phyloP scores from a whole-genome alignment of 2,797 vertebrate species.

The Pantherophis alleghaniensis region DNA sequence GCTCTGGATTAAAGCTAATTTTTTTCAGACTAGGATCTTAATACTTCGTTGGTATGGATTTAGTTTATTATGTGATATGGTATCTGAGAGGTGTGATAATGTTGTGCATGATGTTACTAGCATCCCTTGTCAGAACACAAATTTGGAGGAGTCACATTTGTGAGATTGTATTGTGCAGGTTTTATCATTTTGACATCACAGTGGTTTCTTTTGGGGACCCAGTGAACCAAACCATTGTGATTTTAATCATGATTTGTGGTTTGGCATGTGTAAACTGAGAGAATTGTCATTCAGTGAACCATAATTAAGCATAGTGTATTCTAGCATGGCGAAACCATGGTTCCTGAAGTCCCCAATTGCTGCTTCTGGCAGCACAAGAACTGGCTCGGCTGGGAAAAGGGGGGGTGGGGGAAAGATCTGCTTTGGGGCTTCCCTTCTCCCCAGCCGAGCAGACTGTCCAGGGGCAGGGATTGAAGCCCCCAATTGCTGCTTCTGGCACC shows the following conservation, averaged over 20 bases:
- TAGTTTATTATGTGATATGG: background rate
- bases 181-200: background rate
- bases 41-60: background rate
- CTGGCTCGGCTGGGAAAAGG: too few species aligned
- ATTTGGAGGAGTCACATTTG: background rate
- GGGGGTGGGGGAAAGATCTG: too few species aligned
- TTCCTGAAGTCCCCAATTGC: background rate
- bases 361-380: too few species aligned
- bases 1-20: background rate
- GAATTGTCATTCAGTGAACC: background rate
- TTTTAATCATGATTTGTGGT: background rate
- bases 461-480: too few species aligned
- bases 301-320: background rate
- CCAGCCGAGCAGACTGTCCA: too few species aligned
- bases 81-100: background rate
- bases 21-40: background rate
- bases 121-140: background rate
- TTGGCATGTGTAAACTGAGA: background rate
- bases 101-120: background rate
- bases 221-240: background rate
- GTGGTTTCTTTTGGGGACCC: background rate
- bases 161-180: background rate
- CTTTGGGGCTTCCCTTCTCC: too few species aligned
- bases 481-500: too few species aligned
- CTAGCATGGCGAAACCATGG: background rate